Evolutionary conservation across 2,113 vertebrate genomes (phyloP).

Genomic region (Pelusios castaneus): DNA sequence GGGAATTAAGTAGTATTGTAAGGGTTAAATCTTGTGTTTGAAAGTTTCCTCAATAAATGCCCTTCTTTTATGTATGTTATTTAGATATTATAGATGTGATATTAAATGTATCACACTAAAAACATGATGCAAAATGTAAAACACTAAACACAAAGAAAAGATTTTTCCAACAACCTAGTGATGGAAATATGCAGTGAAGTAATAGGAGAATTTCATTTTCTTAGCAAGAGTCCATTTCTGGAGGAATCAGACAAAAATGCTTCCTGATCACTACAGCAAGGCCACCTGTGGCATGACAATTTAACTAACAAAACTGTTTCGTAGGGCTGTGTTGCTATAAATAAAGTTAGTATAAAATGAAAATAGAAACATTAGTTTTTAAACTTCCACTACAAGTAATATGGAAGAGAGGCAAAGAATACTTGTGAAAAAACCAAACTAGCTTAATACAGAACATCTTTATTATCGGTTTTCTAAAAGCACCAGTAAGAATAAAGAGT

Average conservation of each 20-base stretch:
- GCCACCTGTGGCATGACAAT: neutral
- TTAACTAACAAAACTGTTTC: neutral
- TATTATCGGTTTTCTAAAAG: neutral
- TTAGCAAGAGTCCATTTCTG: neutral
- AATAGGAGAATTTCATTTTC: neutral
- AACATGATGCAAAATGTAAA: neutral
- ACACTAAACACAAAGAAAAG: conserved; percentile 20
- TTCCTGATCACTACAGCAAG: neutral
- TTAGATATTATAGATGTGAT: conserved; percentile 19
- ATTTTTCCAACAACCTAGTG: neutral
- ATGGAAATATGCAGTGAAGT: neutral
- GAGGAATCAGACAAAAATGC: conserved; percentile 1
- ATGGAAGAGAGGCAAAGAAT: neutral
- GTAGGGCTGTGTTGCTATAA: neutral
- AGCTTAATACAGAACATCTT: neutral
- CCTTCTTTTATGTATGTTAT: neutral
- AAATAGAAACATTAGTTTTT: neutral
- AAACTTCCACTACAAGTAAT: neutral
- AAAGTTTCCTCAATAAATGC: neutral
- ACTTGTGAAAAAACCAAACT: neutral
- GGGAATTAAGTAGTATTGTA: neutral
- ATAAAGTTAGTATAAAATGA: neutral
- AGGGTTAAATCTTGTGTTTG: neutral
- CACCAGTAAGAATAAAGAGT: neutral
- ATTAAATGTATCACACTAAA: neutral